phyloP scores from a whole-genome alignment of 2,888 invertebrate genomes.

The Chrysolina haemoptera region DNA sequence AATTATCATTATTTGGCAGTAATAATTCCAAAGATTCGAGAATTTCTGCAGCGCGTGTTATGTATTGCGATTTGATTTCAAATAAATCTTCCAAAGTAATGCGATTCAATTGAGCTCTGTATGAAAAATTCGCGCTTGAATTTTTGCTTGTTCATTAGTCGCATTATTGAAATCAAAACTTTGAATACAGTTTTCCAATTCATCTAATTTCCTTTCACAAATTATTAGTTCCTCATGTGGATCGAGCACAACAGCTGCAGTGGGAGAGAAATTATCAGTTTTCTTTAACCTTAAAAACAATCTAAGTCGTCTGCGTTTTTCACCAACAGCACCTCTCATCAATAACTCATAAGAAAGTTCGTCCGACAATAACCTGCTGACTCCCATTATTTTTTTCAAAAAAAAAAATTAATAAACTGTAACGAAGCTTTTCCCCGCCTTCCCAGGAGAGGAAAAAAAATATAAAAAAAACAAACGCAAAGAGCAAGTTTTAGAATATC shows the following conservation, averaged over 20 bases:
- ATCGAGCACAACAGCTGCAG: neutral
- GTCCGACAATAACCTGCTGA: constrained; percentile 26
- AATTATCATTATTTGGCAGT: too few species aligned
- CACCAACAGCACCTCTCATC: constrained; percentile 7
- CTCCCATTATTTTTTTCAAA: neutral
- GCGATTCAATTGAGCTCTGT: constrained; percentile 1
- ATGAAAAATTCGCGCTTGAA: too few species aligned
- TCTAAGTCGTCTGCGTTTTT: constrained; percentile 12
- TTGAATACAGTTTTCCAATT: neutral
- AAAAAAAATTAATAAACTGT: too few species aligned
- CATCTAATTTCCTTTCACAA: constrained; percentile 16
- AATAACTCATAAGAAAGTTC: constrained; percentile 32
- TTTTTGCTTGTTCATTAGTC: constrained; percentile 10
- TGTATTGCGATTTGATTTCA: neutral
- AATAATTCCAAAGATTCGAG: neutral
- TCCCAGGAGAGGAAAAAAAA: too few species aligned
- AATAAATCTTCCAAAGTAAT: neutral
- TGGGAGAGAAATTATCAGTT: neutral
- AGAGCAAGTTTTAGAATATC: too few species aligned
- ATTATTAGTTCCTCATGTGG: constrained; percentile 10
- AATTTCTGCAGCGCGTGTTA: neutral
- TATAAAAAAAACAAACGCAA: too few species aligned
- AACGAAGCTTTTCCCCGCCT: too few species aligned
- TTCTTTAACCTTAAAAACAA: constrained; percentile 20
- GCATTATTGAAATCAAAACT: constrained; percentile 17